phyloP scores from a whole-genome alignment of 2,888 invertebrate genomes.

The Acholoe squamosa region DNA sequence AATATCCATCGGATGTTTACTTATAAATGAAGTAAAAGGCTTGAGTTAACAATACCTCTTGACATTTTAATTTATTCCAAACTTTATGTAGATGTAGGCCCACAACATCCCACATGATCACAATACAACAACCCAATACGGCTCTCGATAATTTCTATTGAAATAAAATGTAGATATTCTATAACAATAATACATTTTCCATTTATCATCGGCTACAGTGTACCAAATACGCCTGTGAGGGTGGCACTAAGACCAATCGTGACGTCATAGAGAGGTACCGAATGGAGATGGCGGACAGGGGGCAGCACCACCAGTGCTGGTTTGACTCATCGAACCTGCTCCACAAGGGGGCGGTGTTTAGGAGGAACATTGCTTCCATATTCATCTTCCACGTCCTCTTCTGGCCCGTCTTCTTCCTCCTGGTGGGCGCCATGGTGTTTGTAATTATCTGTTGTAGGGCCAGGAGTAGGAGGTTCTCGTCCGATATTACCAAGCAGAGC shows the following conservation, averaged over 20 bases:
- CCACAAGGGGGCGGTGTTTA: constrained; percentile 50
- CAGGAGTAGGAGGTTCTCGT: neutral
- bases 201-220: neutral
- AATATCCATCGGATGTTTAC: too few species aligned
- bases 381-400: constrained; percentile 56
- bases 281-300: neutral
- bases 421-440: neutral
- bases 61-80: too few species aligned
- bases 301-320: constrained; percentile 25
- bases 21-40: too few species aligned
- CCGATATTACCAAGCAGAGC: neutral
- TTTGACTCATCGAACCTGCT: constrained; percentile 15
- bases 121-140: neutral
- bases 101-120: neutral
- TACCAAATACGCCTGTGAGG: constrained; percentile 35
- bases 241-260: neutral
- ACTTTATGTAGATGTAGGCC: too few species aligned
- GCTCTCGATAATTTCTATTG: too few species aligned
- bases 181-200: too few species aligned
- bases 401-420: constrained; percentile 49
- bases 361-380: neutral
- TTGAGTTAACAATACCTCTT: too few species aligned
- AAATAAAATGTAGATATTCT: too few species aligned
- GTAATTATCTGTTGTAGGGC: neutral
- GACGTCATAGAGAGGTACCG: constrained; percentile 26